A percentile compares a stretch with the other conserved stretches of the same genome.
Conservation (phyloP, 64 coral and sea anemone genomes). For the Anthopleura sola region DNA sequence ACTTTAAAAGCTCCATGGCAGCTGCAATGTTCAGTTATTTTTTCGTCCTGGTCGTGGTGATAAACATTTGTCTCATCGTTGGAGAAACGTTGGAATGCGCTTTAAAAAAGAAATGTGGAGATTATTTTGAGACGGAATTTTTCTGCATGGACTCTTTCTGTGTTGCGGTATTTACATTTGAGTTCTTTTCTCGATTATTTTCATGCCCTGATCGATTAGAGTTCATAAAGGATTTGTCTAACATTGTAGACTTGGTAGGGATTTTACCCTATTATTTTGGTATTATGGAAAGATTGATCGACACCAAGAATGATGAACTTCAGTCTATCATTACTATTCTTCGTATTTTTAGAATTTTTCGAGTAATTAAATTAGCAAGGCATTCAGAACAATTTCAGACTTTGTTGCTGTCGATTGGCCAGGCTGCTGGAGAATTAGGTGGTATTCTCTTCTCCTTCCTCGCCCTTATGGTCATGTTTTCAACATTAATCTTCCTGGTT, state of each 20-base stretch:
- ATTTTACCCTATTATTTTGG: slow-evolving; percentile 84
- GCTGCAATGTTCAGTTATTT: slow-evolving; percentile 60
- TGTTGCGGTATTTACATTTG: slow-evolving; percentile 80
- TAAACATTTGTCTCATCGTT: slow-evolving; percentile 75
- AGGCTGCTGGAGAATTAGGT: slow-evolving; percentile 72
- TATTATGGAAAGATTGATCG: slow-evolving; percentile 21
- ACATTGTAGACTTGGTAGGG: slow-evolving; percentile 70
- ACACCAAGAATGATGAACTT: slow-evolving; percentile 38
- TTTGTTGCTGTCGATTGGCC: slow-evolving; percentile 47
- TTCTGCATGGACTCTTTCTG: slow-evolving; percentile 74
- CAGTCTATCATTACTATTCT: slow-evolving; percentile 53
- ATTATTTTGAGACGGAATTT: slow-evolving; percentile 26
- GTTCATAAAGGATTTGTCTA: slow-evolving; percentile 56
- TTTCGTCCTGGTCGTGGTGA: slow-evolving; percentile 59
- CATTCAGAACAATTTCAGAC: slow-evolving; percentile 72
- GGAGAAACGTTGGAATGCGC: slow-evolving; percentile 69
- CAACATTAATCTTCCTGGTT: slow-evolving; percentile 57
- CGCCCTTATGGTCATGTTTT: slow-evolving; percentile 73
- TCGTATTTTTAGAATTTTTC: slow-evolving; percentile 75
- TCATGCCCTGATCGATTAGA: slow-evolving; percentile 50
- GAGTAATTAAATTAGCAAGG: slow-evolving; percentile 76
- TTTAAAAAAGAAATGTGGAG: slow-evolving; percentile 28
- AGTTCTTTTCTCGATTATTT: slow-evolving; percentile 67
- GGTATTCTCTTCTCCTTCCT: slow-evolving; percentile 86
- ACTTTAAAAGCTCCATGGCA: slow-evolving; percentile 42